Percentiles rank a stretch among this genome's conserved stretches.
phyloP scores from a whole-genome alignment of 1,140 invertebrate species.

The Hyphantria cunea region DNA sequence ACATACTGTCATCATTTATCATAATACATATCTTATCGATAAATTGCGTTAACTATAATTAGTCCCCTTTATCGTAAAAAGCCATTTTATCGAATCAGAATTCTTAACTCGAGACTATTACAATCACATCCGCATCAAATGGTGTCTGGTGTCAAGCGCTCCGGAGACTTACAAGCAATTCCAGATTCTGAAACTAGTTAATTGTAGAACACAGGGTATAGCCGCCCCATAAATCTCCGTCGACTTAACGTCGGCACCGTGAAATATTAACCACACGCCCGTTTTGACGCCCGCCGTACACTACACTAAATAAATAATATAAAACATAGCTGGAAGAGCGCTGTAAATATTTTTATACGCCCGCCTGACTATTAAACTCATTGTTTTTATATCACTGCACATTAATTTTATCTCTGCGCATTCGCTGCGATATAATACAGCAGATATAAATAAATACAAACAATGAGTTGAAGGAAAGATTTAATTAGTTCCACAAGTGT shows the following conservation, averaged over 20 bases:
- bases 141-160: conserved; percentile 1
- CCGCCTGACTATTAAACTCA: conserved; percentile 15
- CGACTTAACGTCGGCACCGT: conserved; percentile 72
- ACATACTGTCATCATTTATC: too few species aligned
- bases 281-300: conserved; percentile 61
- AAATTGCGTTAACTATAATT: too few species aligned
- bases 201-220: conserved; percentile 69
- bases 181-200: conserved; percentile 51
- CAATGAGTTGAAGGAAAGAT: neutral
- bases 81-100: too few species aligned
- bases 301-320: conserved; percentile 60
- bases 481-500: conserved; percentile 10
- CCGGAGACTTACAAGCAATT: conserved; percentile 16
- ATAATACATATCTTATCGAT: too few species aligned
- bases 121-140: neutral
- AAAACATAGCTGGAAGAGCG: conserved; percentile 48
- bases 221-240: conserved; percentile 70
- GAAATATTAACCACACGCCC: conserved; percentile 76
- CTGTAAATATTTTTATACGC: conserved; percentile 22
- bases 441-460: conserved; percentile 10
- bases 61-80: too few species aligned
- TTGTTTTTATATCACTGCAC: conserved; percentile 21
- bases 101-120: too few species aligned
- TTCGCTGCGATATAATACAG: conserved; percentile 10
- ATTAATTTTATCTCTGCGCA: conserved; percentile 24